Evolutionary conservation across 1,140 invertebrate species (phyloP).

Genomic region (Cephus cinctus): DNA sequence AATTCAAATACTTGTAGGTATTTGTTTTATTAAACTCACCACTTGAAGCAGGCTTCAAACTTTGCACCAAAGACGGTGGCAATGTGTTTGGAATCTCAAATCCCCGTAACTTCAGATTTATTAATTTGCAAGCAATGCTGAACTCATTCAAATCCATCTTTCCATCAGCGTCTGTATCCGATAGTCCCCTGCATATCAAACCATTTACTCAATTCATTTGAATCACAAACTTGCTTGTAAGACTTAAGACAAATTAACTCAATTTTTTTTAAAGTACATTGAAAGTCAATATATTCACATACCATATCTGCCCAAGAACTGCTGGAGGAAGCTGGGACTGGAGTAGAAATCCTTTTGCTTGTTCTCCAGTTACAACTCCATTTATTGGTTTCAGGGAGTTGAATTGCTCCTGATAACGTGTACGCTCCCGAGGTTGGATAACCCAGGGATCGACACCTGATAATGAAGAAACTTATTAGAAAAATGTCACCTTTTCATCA

Average conservation of each 20-base stretch:
- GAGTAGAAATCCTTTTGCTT: slow-evolving; percentile 92
- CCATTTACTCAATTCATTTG: neutral
- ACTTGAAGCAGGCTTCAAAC: slow-evolving; percentile 56
- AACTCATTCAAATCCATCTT: slow-evolving; percentile 97
- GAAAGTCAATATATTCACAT: slow-evolving; percentile 39
- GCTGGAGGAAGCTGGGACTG: slow-evolving; percentile 87
- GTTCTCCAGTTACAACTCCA: slow-evolving; percentile 89
- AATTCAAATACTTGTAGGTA: too few species aligned
- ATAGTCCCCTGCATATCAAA: slow-evolving; percentile 71
- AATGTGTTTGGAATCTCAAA: slow-evolving; percentile 85
- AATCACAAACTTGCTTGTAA: neutral
- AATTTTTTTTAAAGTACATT: slow-evolving; percentile 19
- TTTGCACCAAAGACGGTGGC: slow-evolving; percentile 73
- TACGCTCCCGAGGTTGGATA: slow-evolving; percentile 82
- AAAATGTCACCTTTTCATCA: neutral
- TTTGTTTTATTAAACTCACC: slow-evolving; percentile 50
- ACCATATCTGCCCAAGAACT: slow-evolving; percentile 94
- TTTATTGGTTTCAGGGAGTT: slow-evolving; percentile 80
- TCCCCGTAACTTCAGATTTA: slow-evolving; percentile 89
- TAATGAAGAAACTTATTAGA: neutral
- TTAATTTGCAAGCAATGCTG: slow-evolving; percentile 96
- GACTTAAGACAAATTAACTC: neutral
- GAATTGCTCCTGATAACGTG: slow-evolving; percentile 91
- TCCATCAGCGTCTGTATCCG: slow-evolving; percentile 95
- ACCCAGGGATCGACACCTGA: slow-evolving; percentile 76